phyloP scores from a whole-genome alignment of 37 sponge, comb jelly and placozoan species.

The Agelas oroides region DNA sequence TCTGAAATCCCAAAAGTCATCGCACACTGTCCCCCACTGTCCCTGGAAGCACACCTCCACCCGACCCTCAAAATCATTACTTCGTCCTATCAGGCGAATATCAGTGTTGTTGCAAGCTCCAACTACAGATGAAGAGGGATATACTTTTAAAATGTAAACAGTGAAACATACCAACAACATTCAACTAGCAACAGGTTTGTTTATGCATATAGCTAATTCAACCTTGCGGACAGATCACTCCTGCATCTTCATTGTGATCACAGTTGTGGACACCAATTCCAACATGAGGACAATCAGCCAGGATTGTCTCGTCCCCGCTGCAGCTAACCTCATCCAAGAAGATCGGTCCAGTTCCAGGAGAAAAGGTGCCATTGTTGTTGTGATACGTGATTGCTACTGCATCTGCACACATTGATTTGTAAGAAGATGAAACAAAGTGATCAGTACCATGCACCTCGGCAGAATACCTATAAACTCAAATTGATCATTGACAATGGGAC shows the following conservation, averaged over 20 bases:
- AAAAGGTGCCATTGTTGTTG: slow-evolving; percentile 3
- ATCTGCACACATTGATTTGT: too few species aligned
- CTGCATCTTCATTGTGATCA: slow-evolving; percentile 55
- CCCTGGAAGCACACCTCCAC: slow-evolving; percentile 44
- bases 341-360: slow-evolving; percentile 42
- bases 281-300: slow-evolving; percentile 18
- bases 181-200: too few species aligned
- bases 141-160: too few species aligned
- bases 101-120: slow-evolving; percentile 25
- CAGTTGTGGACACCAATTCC: slow-evolving; percentile 32
- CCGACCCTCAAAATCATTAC: neutral
- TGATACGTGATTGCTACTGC: too few species aligned
- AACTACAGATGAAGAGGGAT: neutral
- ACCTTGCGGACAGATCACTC: slow-evolving; percentile 50
- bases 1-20: slow-evolving; percentile 15
- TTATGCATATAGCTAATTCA: too few species aligned
- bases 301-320: slow-evolving; percentile 26
- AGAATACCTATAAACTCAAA: too few species aligned
- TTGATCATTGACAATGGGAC: too few species aligned
- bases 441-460: too few species aligned
- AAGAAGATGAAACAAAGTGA: too few species aligned
- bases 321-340: slow-evolving; percentile 59
- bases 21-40: slow-evolving; percentile 41
- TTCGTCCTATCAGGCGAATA: slow-evolving; percentile 19
- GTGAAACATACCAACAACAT: too few species aligned